Evolutionary conservation across 2,797 vertebrate species (phyloP).

Genomic region (Thripadectes ignobilis): DNA sequence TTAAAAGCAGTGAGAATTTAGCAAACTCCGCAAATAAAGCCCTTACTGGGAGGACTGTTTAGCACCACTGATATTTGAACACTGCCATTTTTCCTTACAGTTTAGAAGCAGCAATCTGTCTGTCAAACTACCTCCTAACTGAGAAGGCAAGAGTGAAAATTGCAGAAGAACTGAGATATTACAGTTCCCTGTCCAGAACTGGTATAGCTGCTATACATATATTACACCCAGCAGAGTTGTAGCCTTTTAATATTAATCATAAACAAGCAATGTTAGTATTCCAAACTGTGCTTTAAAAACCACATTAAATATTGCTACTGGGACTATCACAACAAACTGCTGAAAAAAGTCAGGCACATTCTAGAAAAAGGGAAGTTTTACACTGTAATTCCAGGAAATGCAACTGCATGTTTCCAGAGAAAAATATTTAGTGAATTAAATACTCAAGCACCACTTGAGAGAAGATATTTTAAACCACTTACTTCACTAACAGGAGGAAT

Average conservation of each 20-base stretch:
- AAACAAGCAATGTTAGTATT: neutral
- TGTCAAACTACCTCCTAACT: neutral
- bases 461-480: slow-evolving; percentile 73
- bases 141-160: slow-evolving; percentile 1
- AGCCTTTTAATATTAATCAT: neutral
- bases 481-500: slow-evolving; percentile 92
- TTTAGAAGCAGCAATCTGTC: neutral
- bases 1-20: slow-evolving; percentile 46
- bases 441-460: neutral
- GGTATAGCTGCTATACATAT: neutral
- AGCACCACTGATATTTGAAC: neutral
- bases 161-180: neutral
- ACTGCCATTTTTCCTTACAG: neutral
- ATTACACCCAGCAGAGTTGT: neutral
- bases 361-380: neutral
- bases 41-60: neutral
- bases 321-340: neutral
- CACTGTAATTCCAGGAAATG: neutral
- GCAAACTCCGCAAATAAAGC: slow-evolving; percentile 29
- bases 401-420: neutral
- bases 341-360: neutral
- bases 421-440: slow-evolving; percentile 5
- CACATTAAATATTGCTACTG: neutral
- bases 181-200: neutral
- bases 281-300: slow-evolving; percentile 10